A percentile compares a stretch with the other conserved stretches of the same genome.
phyloP scores from a whole-genome alignment of 2,113 vertebrate species.

The Muntiacus muntjak region DNA sequence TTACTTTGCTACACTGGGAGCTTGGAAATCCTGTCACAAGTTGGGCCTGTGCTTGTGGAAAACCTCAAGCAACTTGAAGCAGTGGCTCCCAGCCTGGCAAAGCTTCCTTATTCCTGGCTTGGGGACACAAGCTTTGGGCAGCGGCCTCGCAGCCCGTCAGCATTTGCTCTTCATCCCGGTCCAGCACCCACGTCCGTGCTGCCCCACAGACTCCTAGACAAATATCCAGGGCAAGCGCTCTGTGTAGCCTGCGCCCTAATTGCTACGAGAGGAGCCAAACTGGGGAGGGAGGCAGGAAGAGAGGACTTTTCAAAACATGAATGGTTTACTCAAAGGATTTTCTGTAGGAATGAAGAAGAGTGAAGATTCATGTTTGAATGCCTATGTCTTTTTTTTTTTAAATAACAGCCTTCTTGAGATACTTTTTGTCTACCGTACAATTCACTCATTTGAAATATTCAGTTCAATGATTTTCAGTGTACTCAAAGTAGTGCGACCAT shows the following conservation, averaged over 20 bases:
- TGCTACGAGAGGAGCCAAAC: background rate
- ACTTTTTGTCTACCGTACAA: background rate
- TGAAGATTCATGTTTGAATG: background rate
- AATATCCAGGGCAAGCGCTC: background rate
- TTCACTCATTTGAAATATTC: background rate
- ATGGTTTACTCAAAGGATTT: background rate
- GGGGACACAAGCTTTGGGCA: conserved; percentile 31
- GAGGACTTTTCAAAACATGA: background rate
- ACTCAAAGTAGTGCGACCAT: background rate
- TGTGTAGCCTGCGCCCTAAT: background rate
- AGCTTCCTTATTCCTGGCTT: conserved; percentile 72
- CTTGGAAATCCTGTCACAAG: conserved; percentile 15
- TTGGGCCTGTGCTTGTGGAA: conserved; percentile 51
- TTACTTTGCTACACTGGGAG: conserved; percentile 24
- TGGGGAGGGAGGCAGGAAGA: background rate
- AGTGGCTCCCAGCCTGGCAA: conserved; percentile 59
- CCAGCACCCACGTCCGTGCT: background rate
- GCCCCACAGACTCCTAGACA: background rate
- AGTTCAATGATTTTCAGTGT: background rate
- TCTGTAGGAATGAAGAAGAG: background rate
- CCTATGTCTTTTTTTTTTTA: background rate
- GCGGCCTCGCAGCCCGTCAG: background rate
- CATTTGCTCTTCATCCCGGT: background rate
- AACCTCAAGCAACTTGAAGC: conserved; percentile 50
- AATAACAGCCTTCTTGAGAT: background rate